Conservation (phyloP, 2,888 invertebrate species). For the Cantharis rustica region DNA sequence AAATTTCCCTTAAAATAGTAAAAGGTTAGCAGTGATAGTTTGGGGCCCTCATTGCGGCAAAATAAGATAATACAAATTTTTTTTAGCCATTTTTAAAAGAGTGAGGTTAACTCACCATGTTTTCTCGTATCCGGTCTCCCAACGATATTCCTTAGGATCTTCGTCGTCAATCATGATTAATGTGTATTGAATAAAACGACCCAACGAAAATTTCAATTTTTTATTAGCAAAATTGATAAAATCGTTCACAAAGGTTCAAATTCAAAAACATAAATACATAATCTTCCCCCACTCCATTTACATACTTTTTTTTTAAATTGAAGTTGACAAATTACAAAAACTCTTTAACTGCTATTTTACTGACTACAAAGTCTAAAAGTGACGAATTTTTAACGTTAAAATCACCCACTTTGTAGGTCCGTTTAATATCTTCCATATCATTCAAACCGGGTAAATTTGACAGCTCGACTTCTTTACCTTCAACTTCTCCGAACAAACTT, state of each 20-base stretch:
- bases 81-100: neutral
- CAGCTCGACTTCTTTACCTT: constrained; percentile 61
- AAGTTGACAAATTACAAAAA: constrained; percentile 54
- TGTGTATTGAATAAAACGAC: neutral
- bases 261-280: neutral
- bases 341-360: constrained; percentile 70
- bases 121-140: constrained; percentile 95
- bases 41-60: neutral
- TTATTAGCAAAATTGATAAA: neutral
- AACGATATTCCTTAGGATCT: constrained; percentile 87
- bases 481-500: constrained; percentile 54
- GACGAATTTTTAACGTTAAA: constrained; percentile 54
- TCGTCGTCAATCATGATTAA: constrained; percentile 77
- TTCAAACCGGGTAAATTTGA: constrained; percentile 57
- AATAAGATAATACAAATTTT: neutral
- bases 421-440: constrained; percentile 60
- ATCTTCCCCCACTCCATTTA: neutral
- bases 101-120: constrained; percentile 69
- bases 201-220: neutral
- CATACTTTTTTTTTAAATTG: neutral
- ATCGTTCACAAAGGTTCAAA: neutral
- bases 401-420: constrained; percentile 65
- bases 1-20: constrained; percentile 76
- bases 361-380: constrained; percentile 66
- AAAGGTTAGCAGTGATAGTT: neutral